Conservation (phyloP, 1,140 invertebrate genomes). For the Proales similis region DNA sequence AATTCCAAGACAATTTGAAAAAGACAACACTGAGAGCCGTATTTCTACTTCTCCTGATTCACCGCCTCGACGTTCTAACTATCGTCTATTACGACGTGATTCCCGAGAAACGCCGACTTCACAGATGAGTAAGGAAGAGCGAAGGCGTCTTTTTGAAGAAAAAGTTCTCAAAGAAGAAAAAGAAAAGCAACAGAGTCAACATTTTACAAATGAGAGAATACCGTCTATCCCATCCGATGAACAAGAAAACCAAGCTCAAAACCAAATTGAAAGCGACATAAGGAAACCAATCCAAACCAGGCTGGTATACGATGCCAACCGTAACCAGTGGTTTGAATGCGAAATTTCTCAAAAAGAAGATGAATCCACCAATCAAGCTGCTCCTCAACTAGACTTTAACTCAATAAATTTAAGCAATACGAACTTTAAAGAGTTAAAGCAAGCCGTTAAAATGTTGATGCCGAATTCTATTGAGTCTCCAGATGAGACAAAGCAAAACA, state of each 20-base stretch:
- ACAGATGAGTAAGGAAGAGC: slow-evolving; percentile 12
- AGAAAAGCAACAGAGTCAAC: too few relatives aligned
- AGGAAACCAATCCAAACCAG: background rate
- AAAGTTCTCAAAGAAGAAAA: slow-evolving; percentile 17
- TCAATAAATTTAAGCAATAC: slow-evolving; percentile 11
- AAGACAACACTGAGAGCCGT: too few relatives aligned
- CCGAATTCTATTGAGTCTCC: background rate
- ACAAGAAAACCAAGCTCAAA: background rate
- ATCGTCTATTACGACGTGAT: background rate
- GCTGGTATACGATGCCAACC: slow-evolving; percentile 7
- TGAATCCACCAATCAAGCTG: too few relatives aligned
- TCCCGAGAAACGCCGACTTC: background rate
- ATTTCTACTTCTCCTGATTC: too few relatives aligned
- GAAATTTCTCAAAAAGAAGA: slow-evolving; percentile 3
- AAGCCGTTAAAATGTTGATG: slow-evolving; percentile 17
- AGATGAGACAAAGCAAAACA: slow-evolving; percentile 11
- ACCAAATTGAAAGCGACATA: background rate
- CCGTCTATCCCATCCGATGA: slow-evolving; percentile 11
- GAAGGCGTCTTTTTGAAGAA: slow-evolving; percentile 23
- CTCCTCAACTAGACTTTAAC: background rate
- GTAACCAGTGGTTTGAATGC: slow-evolving; percentile 23
- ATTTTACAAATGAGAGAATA: too few relatives aligned
- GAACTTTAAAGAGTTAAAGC: slow-evolving; percentile 26
- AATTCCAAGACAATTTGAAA: too few relatives aligned
- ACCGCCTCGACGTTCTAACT: too few relatives aligned